Conservation (phyloP, 2,888 invertebrate genomes). For the Lymantria monacha region DNA sequence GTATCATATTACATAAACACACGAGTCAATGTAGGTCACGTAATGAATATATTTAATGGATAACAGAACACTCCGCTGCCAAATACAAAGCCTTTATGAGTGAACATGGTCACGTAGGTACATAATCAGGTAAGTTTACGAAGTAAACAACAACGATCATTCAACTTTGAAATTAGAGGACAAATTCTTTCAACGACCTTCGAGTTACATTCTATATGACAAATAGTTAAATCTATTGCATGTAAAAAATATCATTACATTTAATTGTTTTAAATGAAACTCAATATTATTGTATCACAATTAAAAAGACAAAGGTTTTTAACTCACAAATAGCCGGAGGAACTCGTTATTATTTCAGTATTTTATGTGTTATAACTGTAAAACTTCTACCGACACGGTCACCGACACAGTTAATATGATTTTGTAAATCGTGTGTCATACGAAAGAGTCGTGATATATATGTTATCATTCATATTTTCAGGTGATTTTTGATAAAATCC, state of each 20-base stretch:
- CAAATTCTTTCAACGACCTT: not conserved
- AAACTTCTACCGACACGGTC: conserved; percentile 29
- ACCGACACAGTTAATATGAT: conserved; percentile 30
- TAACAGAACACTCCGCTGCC: conserved; percentile 16
- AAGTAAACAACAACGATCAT: conserved; percentile 38
- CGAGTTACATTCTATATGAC: not conserved
- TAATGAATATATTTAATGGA: conserved; percentile 22
- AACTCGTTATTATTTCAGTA: conserved; percentile 24
- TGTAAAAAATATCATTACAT: not conserved
- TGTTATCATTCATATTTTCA: conserved; percentile 70
- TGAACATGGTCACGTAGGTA: conserved; percentile 35
- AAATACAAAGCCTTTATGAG: conserved; percentile 48
- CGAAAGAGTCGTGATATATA: conserved; percentile 46
- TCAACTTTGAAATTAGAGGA: conserved; percentile 19
- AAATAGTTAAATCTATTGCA: not conserved
- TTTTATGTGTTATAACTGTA: conserved; percentile 26
- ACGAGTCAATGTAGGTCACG: conserved; percentile 57
- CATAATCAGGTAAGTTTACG: conserved; percentile 10
- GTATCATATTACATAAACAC: conserved; percentile 72
- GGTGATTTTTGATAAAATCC: conserved; percentile 62
- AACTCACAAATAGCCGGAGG: conserved; percentile 53
- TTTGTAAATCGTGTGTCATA: conserved; percentile 43
- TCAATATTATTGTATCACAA: too few species aligned
- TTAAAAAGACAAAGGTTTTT: not conserved
- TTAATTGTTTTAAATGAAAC: not conserved